Percentiles rank a stretch among this genome's conserved stretches.
These are phyloP conservation scores for Acheta domesticus DNA, from an alignment of 2,888 invertebrate genomes.

Conservation along the genomic window DNA sequence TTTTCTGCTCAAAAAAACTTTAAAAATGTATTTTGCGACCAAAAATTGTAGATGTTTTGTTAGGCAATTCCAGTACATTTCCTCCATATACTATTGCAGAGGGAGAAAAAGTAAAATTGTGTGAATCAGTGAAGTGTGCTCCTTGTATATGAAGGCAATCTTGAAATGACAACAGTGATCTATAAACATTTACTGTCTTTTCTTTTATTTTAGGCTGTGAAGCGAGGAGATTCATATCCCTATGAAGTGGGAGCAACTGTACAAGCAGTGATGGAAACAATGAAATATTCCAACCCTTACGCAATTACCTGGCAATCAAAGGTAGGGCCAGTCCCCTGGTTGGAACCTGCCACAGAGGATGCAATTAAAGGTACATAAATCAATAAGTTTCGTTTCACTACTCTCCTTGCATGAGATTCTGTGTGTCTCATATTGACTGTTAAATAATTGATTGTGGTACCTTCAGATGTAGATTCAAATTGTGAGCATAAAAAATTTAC, in stretches of 20 bases:
- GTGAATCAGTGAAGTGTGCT: no score
- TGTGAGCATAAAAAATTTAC: not conserved
- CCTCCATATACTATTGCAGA: no score
- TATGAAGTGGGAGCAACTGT: constrained; percentile 93
- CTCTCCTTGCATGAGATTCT: not conserved
- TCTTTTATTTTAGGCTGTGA: constrained; percentile 64
- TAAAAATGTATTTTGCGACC: no score
- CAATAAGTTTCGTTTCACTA: not conserved
- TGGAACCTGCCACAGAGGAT: constrained; percentile 86
- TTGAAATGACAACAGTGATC: not conserved
- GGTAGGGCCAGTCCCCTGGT: constrained; percentile 91
- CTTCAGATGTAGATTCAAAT: not conserved
- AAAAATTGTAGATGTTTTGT: no score
- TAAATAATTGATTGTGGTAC: not conserved
- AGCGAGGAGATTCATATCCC: constrained; percentile 90
- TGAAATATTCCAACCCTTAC: constrained; percentile 73
- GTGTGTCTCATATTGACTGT: not conserved
- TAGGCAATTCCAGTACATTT: no score
- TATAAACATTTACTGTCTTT: not conserved
- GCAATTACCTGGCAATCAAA: constrained; percentile 95
- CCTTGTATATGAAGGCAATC: no score
- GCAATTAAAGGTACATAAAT: constrained; percentile 63
- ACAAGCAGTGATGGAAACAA: constrained; percentile 76
- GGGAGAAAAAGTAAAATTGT: no score
- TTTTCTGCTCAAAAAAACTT: no score